These are phyloP conservation scores for Nebria brevicollis DNA, from an alignment of 2,888 invertebrate species.

Conservation along the genomic window DNA sequence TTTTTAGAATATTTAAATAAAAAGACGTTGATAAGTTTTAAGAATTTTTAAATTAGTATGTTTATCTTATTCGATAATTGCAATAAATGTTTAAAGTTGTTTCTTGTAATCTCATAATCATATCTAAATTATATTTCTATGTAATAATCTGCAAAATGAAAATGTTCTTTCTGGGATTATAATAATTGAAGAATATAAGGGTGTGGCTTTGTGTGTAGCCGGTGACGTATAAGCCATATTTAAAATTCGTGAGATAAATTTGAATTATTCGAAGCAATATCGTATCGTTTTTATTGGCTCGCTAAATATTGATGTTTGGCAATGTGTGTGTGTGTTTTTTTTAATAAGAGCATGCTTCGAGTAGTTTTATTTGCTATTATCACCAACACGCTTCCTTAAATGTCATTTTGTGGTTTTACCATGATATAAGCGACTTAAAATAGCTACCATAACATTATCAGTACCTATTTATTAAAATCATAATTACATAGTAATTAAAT, in stretches of 20 bases:
- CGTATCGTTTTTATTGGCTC: neutral
- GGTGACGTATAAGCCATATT: neutral
- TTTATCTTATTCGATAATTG: too few species aligned
- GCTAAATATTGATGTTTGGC: neutral
- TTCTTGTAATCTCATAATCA: too few species aligned
- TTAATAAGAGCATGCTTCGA: neutral
- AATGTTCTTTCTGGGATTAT: neutral
- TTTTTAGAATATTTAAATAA: too few species aligned
- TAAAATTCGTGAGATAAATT: neutral
- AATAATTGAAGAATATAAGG: neutral
- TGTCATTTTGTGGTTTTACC: slow-evolving; percentile 2
- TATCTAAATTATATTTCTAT: too few species aligned
- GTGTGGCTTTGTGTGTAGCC: slow-evolving; percentile 9
- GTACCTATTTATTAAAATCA: too few species aligned
- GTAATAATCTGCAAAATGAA: too few species aligned
- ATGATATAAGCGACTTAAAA: neutral
- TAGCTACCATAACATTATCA: neutral
- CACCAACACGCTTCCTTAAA: neutral
- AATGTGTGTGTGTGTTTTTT: too few species aligned
- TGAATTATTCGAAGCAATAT: neutral
- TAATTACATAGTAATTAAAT: too few species aligned
- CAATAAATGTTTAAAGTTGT: too few species aligned
- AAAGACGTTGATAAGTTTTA: too few species aligned
- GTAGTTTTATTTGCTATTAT: neutral
- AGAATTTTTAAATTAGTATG: too few species aligned